These are phyloP conservation scores for Saguinus midas DNA, from an alignment of 2,113 vertebrate species.

Conservation along the genomic window DNA sequence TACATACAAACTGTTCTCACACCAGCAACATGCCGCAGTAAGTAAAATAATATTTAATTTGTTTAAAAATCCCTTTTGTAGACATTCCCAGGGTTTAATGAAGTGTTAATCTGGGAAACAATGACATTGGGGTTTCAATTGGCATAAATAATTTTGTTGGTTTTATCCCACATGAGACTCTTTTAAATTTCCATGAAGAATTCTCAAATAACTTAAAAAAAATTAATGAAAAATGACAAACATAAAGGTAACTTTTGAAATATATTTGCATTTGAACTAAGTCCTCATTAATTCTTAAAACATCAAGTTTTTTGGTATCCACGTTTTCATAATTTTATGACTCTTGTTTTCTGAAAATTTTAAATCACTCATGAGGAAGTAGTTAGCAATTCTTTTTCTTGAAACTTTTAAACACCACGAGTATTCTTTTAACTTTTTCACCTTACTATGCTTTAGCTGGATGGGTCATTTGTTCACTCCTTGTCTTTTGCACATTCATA, in stretches of 20 bases:
- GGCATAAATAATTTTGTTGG: neutral
- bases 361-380: neutral
- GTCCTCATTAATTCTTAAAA: conserved; percentile 2
- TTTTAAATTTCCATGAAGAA: conserved; percentile 24
- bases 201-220: neutral
- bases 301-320: neutral
- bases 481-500: neutral
- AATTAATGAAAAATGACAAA: neutral
- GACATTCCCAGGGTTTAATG: neutral
- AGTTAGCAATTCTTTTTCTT: neutral
- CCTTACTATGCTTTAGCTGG: neutral
- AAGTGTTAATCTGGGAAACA: neutral
- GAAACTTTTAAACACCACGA: neutral
- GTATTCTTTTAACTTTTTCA: neutral
- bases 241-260: neutral
- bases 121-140: neutral
- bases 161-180: neutral
- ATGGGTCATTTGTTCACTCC: neutral
- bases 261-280: conserved; percentile 28
- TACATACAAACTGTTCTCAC: conserved; percentile 29
- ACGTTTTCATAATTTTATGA: neutral
- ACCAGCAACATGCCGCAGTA: neutral
- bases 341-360: neutral
- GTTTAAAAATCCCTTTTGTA: conserved; percentile 23
- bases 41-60: conserved; percentile 39